These are phyloP conservation scores for Sterna hirundo DNA, from an alignment of 2,113 vertebrate species.

Conservation along the genomic window DNA sequence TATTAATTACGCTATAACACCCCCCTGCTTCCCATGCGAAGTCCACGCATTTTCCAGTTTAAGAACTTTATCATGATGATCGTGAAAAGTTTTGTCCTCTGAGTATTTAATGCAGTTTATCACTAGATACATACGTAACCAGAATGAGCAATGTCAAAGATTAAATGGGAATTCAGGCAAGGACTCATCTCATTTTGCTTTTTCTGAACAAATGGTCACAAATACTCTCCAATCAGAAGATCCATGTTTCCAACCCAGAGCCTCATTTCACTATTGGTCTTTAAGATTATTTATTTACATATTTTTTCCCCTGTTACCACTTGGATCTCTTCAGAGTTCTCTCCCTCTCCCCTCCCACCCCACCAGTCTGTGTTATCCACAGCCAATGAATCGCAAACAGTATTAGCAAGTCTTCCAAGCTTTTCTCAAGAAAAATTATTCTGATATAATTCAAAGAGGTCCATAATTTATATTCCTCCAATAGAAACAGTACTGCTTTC, in stretches of 20 bases:
- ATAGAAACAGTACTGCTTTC: background rate
- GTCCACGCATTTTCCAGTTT: background rate
- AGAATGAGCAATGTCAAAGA: background rate
- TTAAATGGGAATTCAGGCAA: background rate
- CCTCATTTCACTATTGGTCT: background rate
- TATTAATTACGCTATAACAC: background rate
- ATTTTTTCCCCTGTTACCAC: background rate
- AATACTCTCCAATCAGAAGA: background rate
- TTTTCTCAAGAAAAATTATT: background rate
- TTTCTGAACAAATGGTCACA: background rate
- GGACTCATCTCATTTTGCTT: background rate
- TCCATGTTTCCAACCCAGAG: background rate
- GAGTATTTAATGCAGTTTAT: background rate
- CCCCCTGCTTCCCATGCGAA: background rate
- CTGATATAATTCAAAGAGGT: background rate
- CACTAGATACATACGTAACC: background rate
- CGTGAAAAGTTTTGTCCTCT: background rate
- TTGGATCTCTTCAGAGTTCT: background rate
- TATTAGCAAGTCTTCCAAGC: background rate
- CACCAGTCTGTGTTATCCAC: background rate
- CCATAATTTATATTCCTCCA: background rate
- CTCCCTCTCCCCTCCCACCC: background rate
- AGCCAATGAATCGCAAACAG: background rate
- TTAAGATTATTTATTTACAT: background rate
- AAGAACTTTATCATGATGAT: background rate